phyloP scores from a whole-genome alignment of 2,888 invertebrate genomes.

The Heteromurus nitidus region DNA sequence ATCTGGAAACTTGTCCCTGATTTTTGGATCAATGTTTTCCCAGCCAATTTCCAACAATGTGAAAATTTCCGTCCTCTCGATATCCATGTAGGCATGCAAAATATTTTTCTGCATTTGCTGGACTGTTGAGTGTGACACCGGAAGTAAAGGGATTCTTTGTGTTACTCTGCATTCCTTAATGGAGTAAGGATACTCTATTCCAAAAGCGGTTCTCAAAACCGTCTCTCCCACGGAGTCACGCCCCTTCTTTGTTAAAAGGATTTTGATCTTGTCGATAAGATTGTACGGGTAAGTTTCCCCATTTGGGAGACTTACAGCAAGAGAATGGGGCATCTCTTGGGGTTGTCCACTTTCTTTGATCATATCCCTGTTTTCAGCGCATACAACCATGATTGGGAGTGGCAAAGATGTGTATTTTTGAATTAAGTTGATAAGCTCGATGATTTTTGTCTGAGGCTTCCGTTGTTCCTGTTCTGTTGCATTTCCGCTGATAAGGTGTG shows the following conservation, averaged over 20 bases:
- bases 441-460: conserved; percentile 51
- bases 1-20: conserved; percentile 53
- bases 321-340: not conserved
- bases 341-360: not conserved
- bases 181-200: conserved; percentile 63
- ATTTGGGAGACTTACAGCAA: conserved; percentile 46
- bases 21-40: conserved; percentile 57
- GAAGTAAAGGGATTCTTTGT: conserved; percentile 41
- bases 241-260: conserved; percentile 55
- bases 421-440: conserved; percentile 49
- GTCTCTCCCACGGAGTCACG: conserved; percentile 60
- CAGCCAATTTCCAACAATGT: conserved; percentile 67
- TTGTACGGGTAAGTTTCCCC: conserved; percentile 59
- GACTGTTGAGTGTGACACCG: conserved; percentile 35
- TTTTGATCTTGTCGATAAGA: conserved; percentile 62
- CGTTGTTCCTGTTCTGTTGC: conserved; percentile 22
- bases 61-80: conserved; percentile 65
- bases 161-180: conserved; percentile 57
- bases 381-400: conserved; percentile 50
- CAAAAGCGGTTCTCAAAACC: conserved; percentile 59
- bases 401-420: conserved; percentile 55
- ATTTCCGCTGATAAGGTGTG: conserved; percentile 48
- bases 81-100: conserved; percentile 53
- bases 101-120: conserved; percentile 55
- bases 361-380: conserved; percentile 47